Conservation (phyloP, 2,113 vertebrate genomes). For the Apteryx mantelli region DNA sequence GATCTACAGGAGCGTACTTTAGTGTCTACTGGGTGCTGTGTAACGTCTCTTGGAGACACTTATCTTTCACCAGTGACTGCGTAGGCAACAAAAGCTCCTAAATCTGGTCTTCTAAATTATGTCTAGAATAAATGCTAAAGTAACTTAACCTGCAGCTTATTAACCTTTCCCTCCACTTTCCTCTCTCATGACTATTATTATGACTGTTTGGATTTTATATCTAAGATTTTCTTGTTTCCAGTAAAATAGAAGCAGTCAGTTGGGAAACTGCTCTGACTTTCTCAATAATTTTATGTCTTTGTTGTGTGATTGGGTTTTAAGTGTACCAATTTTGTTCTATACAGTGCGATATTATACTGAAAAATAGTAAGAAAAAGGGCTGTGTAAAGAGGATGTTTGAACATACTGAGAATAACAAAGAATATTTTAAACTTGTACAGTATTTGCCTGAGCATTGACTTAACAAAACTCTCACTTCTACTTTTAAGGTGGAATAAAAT, state of each 20-base stretch:
- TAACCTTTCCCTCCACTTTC: neutral
- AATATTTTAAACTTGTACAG: neutral
- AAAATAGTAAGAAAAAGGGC: neutral
- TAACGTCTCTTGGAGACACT: neutral
- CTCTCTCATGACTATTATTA: neutral
- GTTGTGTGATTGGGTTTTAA: neutral
- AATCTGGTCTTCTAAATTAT: neutral
- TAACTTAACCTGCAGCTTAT: constrained; percentile 4
- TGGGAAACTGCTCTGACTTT: neutral
- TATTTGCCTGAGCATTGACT: neutral
- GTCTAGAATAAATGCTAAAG: neutral
- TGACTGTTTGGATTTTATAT: constrained; percentile 19
- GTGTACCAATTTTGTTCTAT: neutral
- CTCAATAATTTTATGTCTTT: constrained; percentile 3
- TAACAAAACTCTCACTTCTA: neutral
- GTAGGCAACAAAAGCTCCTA: neutral
- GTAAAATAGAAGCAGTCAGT: neutral
- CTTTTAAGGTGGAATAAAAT: neutral
- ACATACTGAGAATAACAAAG: neutral
- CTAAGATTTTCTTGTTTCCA: constrained; percentile 2
- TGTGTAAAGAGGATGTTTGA: neutral
- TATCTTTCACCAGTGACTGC: neutral
- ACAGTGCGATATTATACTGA: neutral
- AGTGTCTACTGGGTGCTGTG: neutral
- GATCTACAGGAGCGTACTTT: neutral